Evolutionary conservation across 2,797 vertebrate genomes (phyloP).

Genomic region (Pyrocephalus nanus): DNA sequence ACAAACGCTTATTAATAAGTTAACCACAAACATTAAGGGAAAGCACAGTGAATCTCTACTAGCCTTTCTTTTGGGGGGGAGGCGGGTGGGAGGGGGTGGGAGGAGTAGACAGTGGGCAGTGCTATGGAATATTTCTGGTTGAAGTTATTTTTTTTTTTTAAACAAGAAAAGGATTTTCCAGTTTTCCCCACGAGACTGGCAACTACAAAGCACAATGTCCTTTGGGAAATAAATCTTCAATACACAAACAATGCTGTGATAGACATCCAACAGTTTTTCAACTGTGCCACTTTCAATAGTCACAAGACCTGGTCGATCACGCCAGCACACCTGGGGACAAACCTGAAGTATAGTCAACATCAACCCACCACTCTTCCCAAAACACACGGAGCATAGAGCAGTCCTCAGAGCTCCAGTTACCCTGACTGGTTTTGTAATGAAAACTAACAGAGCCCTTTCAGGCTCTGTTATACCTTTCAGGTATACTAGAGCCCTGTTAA

Average conservation of each 20-base stretch:
- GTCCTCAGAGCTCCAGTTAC: background rate
- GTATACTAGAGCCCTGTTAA: background rate
- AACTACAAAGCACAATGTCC: background rate
- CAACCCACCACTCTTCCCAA: background rate
- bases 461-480: no score
- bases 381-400: background rate
- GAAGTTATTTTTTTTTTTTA: background rate
- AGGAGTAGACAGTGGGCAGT: no score
- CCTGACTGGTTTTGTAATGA: background rate
- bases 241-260: background rate
- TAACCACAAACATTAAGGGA: background rate
- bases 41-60: background rate
- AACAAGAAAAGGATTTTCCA: background rate
- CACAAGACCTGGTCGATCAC: background rate
- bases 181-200: background rate
- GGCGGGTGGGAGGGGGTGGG: no score
- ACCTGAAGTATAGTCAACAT: background rate
- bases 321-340: background rate
- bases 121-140: background rate
- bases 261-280: background rate
- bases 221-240: background rate
- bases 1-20: background rate
- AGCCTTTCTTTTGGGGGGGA: background rate
- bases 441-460: background rate
- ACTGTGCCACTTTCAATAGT: background rate